Evolutionary conservation across 2,888 invertebrate species (phyloP), one percentile per base, ranked within the genome.

Genomic region (Oscheius sp.): DNA sequence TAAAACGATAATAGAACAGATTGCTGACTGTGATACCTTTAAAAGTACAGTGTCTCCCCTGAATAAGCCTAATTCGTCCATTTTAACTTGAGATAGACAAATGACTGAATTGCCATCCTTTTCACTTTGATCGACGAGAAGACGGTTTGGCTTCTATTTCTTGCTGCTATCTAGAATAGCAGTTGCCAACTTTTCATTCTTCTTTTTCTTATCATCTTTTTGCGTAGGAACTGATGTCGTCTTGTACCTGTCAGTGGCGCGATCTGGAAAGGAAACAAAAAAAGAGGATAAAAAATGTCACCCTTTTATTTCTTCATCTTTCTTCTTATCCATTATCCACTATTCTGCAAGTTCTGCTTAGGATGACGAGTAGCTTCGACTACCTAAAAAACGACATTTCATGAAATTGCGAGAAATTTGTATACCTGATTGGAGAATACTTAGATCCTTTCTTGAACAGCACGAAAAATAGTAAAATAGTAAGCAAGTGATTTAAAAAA

Each of bases 51-150:
- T 97, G 90, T 99, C 99, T 59, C 99, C 98, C 63, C 98, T 92
- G 91, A 99, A 99, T 68, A 99, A 91, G 89, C 96, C 95, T 43
- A 99, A 92, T 89, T 98, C 96, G 89, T 98, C 97, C 97, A 98
- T 97, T 92, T 99, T 98, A 16, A 94, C 94, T 92, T 97, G 97
- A 83, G 97, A 96, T 78, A 99, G 91, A 35, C 95, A 93, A 77
- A 99, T 96, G 78, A 99, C 97, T 0, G 97, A 98, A 90, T 99
- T 99, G 90, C 99, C 99, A 92, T 99, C 99, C 87, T 90, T 97
- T 86, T 94, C 93, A 41, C 97, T 95, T 90, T 98, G 89, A 43
- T 98, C 99, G 21, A 99, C 98, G 88, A 99, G 92, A 82, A 99
- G 93, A 89, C 99, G 93, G 91, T 99, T 99, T 81, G 98, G 98